Evolutionary conservation across 2,888 invertebrate genomes (phyloP), one percentile per base, ranked within the genome.

Genomic region (Antheraea assamensis): DNA sequence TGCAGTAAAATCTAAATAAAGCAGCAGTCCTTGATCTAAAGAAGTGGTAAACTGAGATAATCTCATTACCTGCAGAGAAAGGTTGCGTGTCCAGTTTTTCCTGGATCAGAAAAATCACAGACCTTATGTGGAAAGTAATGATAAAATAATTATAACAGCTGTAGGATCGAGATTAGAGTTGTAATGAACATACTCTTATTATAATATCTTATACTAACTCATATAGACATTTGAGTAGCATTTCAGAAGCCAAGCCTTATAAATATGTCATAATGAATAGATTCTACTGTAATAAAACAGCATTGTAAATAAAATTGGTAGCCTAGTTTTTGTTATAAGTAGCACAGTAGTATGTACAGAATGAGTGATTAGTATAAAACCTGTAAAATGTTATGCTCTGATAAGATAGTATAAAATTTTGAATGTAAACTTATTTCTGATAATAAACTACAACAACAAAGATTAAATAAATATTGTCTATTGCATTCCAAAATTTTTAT

Each of bases 311-410:
- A 21, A 49, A 66, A 64, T 49, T 49, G 31, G 70, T 73, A 70
- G 74, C 73, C 74, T 74, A 58, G 13, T 8, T 66, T 71, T 70
- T 31, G 13, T 52, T 47, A 42, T 71, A 49, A n/a, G 70, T 72
- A 74, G 72, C 31, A 77, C 72, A 64, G 61, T 64, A 58, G 58
- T 58, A n/a, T 58, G 24, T 74, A 74, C 75, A 73, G 75, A 76
- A 77, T 75, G 75, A 79, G 74, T 30, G 66, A 73, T 74, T 73
- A 75, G 77, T 77, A n/a, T n/a, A 66, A 73, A 66, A 72, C 58
- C 17, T 70, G 71, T 75, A 64, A 70, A n/a, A 42, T 72, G 31
- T 19, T 73, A 31, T 30, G 21, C 24, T 70, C 19, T 49, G 71
- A 71, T 73, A 71, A 71, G 73, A 73, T 73, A 73, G 15, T 61